Conservation (phyloP, 2,113 vertebrate genomes). For the Cyprinodon brontotheroides region DNA sequence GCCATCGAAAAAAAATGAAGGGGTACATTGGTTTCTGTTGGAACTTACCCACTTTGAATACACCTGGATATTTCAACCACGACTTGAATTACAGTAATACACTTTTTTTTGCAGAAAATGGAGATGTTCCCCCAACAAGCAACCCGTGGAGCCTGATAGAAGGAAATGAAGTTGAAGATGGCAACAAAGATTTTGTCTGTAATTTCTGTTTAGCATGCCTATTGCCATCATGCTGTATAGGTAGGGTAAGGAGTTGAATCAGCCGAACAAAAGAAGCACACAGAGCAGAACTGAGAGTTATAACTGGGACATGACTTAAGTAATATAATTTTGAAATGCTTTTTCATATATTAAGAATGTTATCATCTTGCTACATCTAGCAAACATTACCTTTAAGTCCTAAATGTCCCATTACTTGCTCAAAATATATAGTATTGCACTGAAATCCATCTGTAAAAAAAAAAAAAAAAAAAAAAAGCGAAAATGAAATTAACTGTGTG, state of each 20-base stretch:
- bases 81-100: conserved; percentile 11
- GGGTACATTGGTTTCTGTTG: neutral
- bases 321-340: conserved; percentile 21
- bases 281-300: conserved; percentile 18
- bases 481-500: conserved; percentile 34
- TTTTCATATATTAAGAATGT: conserved; percentile 17
- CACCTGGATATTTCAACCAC: neutral
- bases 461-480: conserved; percentile 17
- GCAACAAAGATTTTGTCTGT: conserved; percentile 19
- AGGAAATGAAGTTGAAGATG: conserved; percentile 32
- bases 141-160: conserved; percentile 21
- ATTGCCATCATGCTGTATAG: conserved; percentile 51
- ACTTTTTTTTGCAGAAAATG: conserved; percentile 18
- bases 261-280: conserved; percentile 34
- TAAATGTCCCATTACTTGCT: conserved; percentile 28
- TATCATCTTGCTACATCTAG: conserved; percentile 47
- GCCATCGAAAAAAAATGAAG: conserved; percentile 10
- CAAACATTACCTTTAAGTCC: conserved; percentile 43
- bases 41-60: neutral
- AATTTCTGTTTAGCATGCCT: conserved; percentile 52
- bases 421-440: conserved; percentile 29
- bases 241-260: conserved; percentile 28
- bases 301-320: conserved; percentile 14
- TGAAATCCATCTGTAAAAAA: conserved; percentile 32
- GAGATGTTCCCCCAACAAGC: conserved; percentile 14